A percentile compares a stretch with the other conserved stretches of the same genome.
Evolutionary conservation across 2,888 invertebrate genomes (phyloP).

Genomic region (Cataglyphis rosenhaueri): DNA sequence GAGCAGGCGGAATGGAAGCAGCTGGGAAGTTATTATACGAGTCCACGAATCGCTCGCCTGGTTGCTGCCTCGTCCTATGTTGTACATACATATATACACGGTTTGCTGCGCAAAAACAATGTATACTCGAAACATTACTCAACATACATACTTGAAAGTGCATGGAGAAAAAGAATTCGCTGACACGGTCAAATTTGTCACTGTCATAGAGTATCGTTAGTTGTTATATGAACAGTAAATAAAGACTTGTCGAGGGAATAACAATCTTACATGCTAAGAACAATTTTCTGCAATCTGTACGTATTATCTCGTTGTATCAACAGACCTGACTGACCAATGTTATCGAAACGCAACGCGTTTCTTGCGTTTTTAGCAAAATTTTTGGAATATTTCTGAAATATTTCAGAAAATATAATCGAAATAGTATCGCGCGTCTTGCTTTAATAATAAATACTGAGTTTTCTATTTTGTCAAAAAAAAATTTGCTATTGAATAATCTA

Average conservation of each 20-base stretch:
- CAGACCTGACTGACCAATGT: not conserved
- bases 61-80: conserved; percentile 46
- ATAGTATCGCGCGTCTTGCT: not conserved
- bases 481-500: not conserved
- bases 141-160: conserved; percentile 72
- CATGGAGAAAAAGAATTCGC: conserved; percentile 37
- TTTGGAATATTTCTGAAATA: not conserved
- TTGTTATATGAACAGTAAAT: not conserved
- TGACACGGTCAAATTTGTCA: conserved; percentile 39
- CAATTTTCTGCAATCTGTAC: not conserved
- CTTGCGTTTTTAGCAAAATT: not conserved
- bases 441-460: not conserved
- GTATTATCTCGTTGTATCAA: conserved; percentile 5
- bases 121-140: conserved; percentile 68
- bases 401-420: not conserved
- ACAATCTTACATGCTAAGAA: not conserved
- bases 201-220: conserved; percentile 40
- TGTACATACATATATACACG: conserved; percentile 56
- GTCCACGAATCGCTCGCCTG: conserved; percentile 44
- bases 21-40: conserved; percentile 53
- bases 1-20: conserved; percentile 57
- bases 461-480: not conserved
- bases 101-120: conserved; percentile 75
- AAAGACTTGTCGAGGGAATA: not conserved
- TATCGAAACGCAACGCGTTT: not conserved